phyloP scores from a whole-genome alignment of 2,113 vertebrate genomes.

The Leiothrix lutea region DNA sequence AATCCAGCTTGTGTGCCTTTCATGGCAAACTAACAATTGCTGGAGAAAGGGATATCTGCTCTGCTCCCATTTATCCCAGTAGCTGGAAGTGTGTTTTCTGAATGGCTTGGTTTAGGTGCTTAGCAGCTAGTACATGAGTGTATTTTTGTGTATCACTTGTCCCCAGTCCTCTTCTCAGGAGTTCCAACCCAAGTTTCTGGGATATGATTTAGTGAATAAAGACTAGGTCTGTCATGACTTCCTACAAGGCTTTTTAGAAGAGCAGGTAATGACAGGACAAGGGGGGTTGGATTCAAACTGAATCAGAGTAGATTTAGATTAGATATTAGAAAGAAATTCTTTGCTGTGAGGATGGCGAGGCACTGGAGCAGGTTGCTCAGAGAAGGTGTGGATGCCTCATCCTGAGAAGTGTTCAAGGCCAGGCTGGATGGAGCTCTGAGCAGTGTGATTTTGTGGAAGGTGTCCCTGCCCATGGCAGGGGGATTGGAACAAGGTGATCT shows the following conservation, averaged over 20 bases:
- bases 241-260: neutral
- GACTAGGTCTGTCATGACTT: neutral
- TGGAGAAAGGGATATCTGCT: neutral
- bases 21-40: neutral
- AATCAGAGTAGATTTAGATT: neutral
- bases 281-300: neutral
- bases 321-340: neutral
- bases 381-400: neutral
- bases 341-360: neutral
- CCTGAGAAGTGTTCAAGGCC: neutral
- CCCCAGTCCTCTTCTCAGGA: neutral
- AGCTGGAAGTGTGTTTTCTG: neutral
- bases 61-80: neutral
- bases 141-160: neutral
- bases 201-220: neutral
- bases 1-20: neutral
- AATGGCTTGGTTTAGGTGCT: neutral
- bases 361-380: neutral
- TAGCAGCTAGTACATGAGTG: accelerated
- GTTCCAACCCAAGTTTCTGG: neutral
- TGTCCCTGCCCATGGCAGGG: neutral
- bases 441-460: neutral
- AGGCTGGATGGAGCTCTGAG: neutral
- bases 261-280: neutral
- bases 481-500: neutral